A percentile compares a stretch with the other conserved stretches of the same genome.
Evolutionary conservation across 2,113 vertebrate genomes (phyloP).

Genomic region (Hymenochirus boettgeri): DNA sequence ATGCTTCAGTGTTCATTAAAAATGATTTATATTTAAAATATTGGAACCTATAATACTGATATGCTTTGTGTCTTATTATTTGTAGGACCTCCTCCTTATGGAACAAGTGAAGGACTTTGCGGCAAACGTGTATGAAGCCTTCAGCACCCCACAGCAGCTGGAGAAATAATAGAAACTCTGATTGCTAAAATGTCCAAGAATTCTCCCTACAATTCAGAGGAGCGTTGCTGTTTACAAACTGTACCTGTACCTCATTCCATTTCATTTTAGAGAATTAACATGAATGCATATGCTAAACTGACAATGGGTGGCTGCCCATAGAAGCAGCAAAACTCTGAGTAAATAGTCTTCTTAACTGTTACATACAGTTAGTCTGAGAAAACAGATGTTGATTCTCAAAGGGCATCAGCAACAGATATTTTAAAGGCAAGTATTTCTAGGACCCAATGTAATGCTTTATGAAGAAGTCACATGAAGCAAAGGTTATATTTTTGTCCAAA

Average conservation of each 20-base stretch:
- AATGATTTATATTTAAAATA: no score
- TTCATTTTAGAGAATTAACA: slow-evolving; percentile 15
- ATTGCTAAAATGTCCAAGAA: background rate
- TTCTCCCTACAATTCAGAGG: slow-evolving; percentile 7
- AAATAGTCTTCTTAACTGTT: no score
- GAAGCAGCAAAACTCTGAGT: background rate
- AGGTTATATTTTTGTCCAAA: no score
- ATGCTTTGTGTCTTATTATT: no score
- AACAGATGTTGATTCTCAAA: no score
- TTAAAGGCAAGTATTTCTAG: no score
- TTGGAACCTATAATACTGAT: no score
- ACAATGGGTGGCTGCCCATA: background rate
- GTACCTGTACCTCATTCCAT: slow-evolving; percentile 27
- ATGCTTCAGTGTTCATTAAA: no score
- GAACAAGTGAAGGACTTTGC: slow-evolving; percentile 95
- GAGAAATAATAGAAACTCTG: slow-evolving; percentile 68
- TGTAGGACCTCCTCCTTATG: slow-evolving; percentile 88
- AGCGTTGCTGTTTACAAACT: slow-evolving; percentile 24
- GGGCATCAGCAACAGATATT: no score
- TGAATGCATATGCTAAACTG: background rate
- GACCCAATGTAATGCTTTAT: no score
- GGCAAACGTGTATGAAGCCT: slow-evolving; percentile 93
- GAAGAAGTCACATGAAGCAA: no score
- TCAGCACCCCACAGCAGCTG: slow-evolving; percentile 86
- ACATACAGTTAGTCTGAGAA: no score